phyloP scores from a whole-genome alignment of 2,113 vertebrate genomes.

The Megaptera novaeangliae region DNA sequence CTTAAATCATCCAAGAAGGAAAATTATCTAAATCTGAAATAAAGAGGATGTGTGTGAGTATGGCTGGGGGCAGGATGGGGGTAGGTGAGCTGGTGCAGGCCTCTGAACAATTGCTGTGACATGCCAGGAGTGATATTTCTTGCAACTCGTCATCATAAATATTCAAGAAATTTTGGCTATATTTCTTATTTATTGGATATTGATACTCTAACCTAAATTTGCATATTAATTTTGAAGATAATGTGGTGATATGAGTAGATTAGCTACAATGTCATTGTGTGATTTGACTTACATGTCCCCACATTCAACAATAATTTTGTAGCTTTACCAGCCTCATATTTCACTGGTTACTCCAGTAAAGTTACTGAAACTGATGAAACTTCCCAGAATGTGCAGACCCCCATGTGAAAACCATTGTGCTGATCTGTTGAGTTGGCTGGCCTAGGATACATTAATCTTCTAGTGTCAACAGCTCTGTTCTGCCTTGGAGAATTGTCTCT shows the following conservation, averaged over 20 bases:
- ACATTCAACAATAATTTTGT: not conserved
- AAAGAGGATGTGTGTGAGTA: not conserved
- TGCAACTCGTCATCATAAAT: not conserved
- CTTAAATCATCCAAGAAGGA: not conserved
- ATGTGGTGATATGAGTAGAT: not conserved
- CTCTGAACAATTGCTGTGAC: not conserved
- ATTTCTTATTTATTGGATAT: not conserved
- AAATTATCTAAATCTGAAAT: not conserved
- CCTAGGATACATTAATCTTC: not conserved
- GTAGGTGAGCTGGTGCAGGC: rapidly evolving
- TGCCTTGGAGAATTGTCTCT: not conserved
- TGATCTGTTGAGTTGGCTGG: not conserved
- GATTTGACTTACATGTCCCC: not conserved
- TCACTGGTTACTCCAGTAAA: not conserved
- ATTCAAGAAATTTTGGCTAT: not conserved
- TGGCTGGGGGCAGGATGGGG: rapidly evolving
- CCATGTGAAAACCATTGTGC: not conserved
- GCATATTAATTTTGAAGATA: not conserved
- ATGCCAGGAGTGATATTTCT: not conserved
- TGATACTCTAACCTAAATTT: not conserved
- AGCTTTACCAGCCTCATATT: not conserved
- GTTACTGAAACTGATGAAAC: not conserved
- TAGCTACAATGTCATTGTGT: not conserved
- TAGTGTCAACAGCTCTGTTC: not conserved
- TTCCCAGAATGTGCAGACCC: not conserved